Base-by-base conservation (phyloP, 2,113 vertebrate genomes). In the Protomyctophum bolini region DNA sequence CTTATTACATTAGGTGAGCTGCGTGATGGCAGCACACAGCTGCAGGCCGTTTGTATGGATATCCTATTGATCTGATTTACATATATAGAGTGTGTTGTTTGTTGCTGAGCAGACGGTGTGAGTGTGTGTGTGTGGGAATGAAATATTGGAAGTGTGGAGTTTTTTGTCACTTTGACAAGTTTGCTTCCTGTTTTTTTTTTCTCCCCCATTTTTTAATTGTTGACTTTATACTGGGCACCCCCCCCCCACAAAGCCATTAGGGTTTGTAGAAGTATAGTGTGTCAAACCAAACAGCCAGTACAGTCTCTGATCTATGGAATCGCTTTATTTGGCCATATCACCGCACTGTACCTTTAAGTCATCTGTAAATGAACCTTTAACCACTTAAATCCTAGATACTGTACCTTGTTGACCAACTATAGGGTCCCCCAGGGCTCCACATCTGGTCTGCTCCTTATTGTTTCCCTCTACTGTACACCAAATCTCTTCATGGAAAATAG, bases 11-110 rank as follows among this genome's bases (percentile, higher is more conserved):
- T 92, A 92, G 76, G 86, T 73, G 82, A 92, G 86, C 80, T 55
- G 87, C 84, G 86, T 91, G 85, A 90, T 90, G 83, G 88, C 84
- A 87, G 75, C 69, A 74, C 89, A 83, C 88, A 92, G 91, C 91
- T 92, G 91, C 88, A 83, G 88, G 91, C 88, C 81, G 83, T 91
- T 88, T 86, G 82, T 89, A 87, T 89, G 88, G 89, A 92, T 92
- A 90, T 91, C 86, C 80, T 92, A 93, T 92, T 92, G 89, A 93
- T 93, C 86, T 89, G 81, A 91, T 92, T 92, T 92, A 88, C 90
- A 91, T 91, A 90, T 79, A 87, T 90, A 89, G 85, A 87, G 86
- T 89, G 83, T 90, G 54, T 86, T 86, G 80, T 90, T 88, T 91
- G 87, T 88, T 85, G 86, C 82, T 86, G 87, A 83, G 83, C 83